Evolutionary conservation across 2,888 invertebrate genomes (phyloP).

Genomic region (Ectobius pallidus): DNA sequence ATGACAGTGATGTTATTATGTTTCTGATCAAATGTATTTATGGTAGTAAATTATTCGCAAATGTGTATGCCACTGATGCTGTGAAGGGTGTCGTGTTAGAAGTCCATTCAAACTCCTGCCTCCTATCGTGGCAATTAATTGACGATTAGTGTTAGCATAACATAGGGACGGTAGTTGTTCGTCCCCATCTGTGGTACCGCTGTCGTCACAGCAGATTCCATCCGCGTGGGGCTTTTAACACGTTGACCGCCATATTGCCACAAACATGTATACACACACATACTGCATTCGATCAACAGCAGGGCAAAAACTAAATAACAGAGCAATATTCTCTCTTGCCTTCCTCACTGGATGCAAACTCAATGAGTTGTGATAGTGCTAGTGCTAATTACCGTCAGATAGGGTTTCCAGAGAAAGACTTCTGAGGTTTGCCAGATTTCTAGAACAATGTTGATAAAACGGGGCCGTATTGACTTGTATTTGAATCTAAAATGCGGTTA

Average conservation of each 20-base stretch:
- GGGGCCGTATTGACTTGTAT: too few relatives aligned
- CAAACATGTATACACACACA: slow-evolving; percentile 17
- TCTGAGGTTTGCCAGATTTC: too few relatives aligned
- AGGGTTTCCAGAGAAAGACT: too few relatives aligned
- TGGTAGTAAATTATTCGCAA: too few relatives aligned
- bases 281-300: not conserved
- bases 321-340: not conserved
- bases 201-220: not conserved
- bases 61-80: not conserved
- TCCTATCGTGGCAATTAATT: slow-evolving; percentile 21
- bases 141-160: slow-evolving; percentile 27
- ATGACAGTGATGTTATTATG: too few relatives aligned
- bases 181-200: slow-evolving; percentile 15
- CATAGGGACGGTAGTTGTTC: not conserved
- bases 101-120: slow-evolving; percentile 11
- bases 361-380: not conserved
- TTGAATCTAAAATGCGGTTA: too few relatives aligned
- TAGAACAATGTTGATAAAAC: too few relatives aligned
- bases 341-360: not conserved
- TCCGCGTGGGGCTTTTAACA: slow-evolving; percentile 10
- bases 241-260: slow-evolving; percentile 31
- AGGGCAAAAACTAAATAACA: slow-evolving; percentile 21
- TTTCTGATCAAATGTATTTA: too few relatives aligned
- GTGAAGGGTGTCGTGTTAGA: not conserved
- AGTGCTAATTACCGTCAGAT: not conserved